These are phyloP conservation scores for Nannoperca australis DNA, from an alignment of 2,797 vertebrate species.

Conservation along the genomic window DNA sequence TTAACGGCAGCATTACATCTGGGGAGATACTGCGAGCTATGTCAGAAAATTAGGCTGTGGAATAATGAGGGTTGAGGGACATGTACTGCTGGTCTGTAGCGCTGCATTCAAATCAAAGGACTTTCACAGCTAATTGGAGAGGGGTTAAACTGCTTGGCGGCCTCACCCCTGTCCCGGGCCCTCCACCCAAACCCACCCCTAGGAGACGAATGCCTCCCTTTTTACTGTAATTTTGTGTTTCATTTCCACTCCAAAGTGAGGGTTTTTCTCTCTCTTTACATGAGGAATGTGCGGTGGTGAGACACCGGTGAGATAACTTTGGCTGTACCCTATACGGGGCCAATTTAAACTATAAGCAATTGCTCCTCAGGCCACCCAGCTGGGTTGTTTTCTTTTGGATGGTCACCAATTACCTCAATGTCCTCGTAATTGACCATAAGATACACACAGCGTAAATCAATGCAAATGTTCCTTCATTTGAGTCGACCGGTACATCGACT, in stretches of 20 bases:
- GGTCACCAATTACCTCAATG: constrained; percentile 56
- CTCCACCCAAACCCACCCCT: constrained; percentile 51
- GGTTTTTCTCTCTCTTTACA: constrained; percentile 8
- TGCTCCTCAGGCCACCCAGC: constrained; percentile 50
- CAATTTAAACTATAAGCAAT: constrained; percentile 66
- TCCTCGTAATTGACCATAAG: constrained; percentile 43
- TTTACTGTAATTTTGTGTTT: constrained; percentile 61
- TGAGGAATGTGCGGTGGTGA: constrained; percentile 28
- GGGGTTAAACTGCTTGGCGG: constrained; percentile 87
- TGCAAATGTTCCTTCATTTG: constrained; percentile 29
- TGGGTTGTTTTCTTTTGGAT: constrained; percentile 45
- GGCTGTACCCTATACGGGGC: constrained; percentile 36
- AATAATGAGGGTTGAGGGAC: constrained; percentile 90
- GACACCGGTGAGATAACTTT: constrained; percentile 47
- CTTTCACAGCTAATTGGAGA: constrained; percentile 89
- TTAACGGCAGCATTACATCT: constrained; percentile 88
- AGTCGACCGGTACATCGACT: constrained; percentile 3
- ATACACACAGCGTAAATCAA: constrained; percentile 66
- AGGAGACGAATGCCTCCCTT: constrained; percentile 59
- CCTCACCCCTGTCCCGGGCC: constrained; percentile 65
- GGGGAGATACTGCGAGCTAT: constrained; percentile 83
- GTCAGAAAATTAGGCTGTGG: constrained; percentile 86
- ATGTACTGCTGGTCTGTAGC: constrained; percentile 69
- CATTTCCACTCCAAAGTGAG: constrained; percentile 72
- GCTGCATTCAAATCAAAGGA: constrained; percentile 88